Conservation (phyloP, 2,797 vertebrate species). For the Lophius americanus region DNA sequence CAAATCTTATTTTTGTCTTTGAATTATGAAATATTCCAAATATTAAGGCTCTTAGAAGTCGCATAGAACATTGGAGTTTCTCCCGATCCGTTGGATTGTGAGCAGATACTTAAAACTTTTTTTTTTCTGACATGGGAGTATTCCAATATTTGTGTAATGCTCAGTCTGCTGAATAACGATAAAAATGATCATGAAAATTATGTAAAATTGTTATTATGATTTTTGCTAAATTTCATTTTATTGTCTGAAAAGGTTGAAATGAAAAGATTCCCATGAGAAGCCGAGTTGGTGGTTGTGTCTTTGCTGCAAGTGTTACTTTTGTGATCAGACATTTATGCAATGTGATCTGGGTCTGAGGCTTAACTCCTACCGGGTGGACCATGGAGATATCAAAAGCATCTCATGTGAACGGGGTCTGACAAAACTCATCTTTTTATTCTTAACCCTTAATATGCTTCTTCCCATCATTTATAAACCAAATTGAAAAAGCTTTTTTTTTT, state of each 20-base stretch:
- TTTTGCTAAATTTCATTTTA: constrained; percentile 38
- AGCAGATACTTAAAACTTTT: constrained; percentile 48
- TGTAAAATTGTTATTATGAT: constrained; percentile 47
- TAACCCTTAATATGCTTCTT: constrained; percentile 6
- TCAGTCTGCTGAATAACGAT: constrained; percentile 34
- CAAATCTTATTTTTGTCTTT: constrained; percentile 42
- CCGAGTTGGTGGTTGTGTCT: constrained; percentile 72
- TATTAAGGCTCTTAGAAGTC: constrained; percentile 49
- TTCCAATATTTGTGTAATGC: constrained; percentile 18
- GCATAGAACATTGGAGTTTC: constrained; percentile 31
- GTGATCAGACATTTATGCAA: constrained; percentile 54
- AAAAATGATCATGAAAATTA: constrained; percentile 32
- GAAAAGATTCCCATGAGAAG: constrained; percentile 23
- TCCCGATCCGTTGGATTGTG: constrained; percentile 35
- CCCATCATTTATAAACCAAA: constrained; percentile 35
- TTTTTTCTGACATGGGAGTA: constrained; percentile 17
- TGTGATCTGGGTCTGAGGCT: constrained; percentile 69
- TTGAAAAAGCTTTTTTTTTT: constrained; percentile 35
- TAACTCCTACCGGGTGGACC: constrained; percentile 63
- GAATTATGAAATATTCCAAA: constrained; percentile 52
- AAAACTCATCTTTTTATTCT: constrained; percentile 18
- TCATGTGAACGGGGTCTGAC: constrained; percentile 64
- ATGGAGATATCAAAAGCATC: constrained; percentile 58
- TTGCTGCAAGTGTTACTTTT: constrained; percentile 53
- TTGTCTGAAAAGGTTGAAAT: constrained; percentile 38